Evolutionary conservation across 2,113 vertebrate genomes (phyloP).

Genomic region (Thalassoma bifasciatum): DNA sequence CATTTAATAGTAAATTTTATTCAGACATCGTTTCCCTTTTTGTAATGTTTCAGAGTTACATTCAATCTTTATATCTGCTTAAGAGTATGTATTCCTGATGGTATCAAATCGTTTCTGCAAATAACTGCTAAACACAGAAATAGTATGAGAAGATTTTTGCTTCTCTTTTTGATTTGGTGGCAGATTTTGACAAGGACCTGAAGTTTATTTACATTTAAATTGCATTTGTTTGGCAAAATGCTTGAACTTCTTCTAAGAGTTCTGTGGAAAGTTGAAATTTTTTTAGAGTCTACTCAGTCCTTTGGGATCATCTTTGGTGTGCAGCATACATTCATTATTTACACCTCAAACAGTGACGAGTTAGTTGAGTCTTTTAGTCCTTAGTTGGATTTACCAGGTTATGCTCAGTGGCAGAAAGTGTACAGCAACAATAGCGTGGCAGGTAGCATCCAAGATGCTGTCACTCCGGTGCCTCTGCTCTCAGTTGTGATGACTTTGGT

Average conservation of each 20-base stretch:
- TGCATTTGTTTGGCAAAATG: too few species aligned
- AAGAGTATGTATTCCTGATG: too few species aligned
- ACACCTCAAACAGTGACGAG: background rate
- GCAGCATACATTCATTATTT: background rate
- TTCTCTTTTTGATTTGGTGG: background rate
- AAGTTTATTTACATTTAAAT: background rate
- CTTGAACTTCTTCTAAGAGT: too few species aligned
- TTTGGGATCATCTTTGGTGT: background rate
- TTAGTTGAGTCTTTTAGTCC: background rate
- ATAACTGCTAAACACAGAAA: background rate
- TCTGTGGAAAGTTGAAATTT: too few species aligned
- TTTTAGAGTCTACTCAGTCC: too few species aligned
- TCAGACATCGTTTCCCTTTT: too few species aligned
- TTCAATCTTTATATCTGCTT: too few species aligned
- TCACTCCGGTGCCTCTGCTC: conserved; percentile 8
- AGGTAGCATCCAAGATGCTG: conserved; percentile 31
- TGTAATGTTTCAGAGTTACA: too few species aligned
- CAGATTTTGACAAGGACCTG: background rate
- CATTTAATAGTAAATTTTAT: too few species aligned
- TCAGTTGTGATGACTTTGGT: fast-evolving
- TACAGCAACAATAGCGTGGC: conserved; percentile 17
- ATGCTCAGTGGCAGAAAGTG: background rate
- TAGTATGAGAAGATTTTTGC: background rate
- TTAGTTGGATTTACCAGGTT: background rate
- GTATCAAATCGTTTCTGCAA: background rate